These are phyloP conservation scores for Doryteuthis pealeii DNA, from an alignment of 1,140 invertebrate genomes.

Conservation along the genomic window DNA sequence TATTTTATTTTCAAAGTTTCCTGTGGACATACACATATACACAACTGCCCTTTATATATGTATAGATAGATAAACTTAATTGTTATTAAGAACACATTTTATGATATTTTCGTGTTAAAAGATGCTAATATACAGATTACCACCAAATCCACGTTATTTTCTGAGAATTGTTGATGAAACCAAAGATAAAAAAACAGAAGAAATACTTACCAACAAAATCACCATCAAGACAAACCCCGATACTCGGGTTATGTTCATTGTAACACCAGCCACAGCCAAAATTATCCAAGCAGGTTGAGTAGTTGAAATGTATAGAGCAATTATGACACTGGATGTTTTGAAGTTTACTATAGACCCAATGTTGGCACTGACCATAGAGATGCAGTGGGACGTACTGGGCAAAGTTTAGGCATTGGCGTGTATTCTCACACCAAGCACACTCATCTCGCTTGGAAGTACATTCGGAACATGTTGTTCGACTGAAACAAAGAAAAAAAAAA, in stretches of 20 bases:
- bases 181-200: too few relatives aligned
- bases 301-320: constrained; percentile 76
- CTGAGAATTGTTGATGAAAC: too few relatives aligned
- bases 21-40: too few relatives aligned
- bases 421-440: constrained; percentile 94
- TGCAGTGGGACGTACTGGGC: constrained; percentile 92
- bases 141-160: too few relatives aligned
- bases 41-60: too few relatives aligned
- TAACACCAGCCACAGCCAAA: constrained; percentile 95
- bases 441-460: constrained; percentile 82
- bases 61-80: too few relatives aligned
- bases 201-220: constrained; percentile 59
- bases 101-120: too few relatives aligned
- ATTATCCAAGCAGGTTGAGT: constrained; percentile 76
- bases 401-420: constrained; percentile 87
- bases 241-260: constrained; percentile 80
- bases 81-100: too few relatives aligned
- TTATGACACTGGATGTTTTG: constrained; percentile 69
- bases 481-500: constrained; percentile 29
- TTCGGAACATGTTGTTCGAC: constrained; percentile 74
- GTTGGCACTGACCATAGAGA: constrained; percentile 86
- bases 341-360: constrained; percentile 77
- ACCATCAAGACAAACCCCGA: constrained; percentile 67
- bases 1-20: too few relatives aligned
- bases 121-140: too few relatives aligned